A percentile compares a stretch with the other conserved stretches of the same genome.
Conservation (phyloP, 2,797 vertebrate species). For the Dallia pectoralis region DNA sequence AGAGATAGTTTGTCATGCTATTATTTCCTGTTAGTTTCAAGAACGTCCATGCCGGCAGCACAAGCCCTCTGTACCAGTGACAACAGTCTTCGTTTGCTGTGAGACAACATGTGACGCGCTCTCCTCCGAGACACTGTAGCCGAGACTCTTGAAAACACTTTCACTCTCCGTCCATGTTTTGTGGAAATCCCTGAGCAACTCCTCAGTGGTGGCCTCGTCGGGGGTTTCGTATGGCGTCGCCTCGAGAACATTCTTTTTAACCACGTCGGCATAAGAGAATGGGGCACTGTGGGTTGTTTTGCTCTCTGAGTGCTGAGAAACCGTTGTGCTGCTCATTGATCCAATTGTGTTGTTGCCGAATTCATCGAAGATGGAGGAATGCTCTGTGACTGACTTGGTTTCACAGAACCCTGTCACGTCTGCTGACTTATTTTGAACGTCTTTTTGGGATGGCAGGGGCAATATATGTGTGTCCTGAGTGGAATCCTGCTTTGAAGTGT, state of each 20-base stretch:
- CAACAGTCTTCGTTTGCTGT: conserved; percentile 70
- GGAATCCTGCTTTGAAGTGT: conserved; percentile 67
- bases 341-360: conserved; percentile 72
- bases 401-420: conserved; percentile 69
- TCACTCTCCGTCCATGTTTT: conserved; percentile 87
- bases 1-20: conserved; percentile 39
- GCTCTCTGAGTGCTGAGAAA: conserved; percentile 69
- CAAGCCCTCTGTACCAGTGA: conserved; percentile 76
- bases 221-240: conserved; percentile 61
- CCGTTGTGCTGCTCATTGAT: conserved; percentile 63
- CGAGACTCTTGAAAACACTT: conserved; percentile 81
- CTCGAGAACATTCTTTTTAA: conserved; percentile 78
- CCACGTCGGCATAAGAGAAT: conserved; percentile 88
- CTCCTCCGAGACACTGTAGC: conserved; percentile 78
- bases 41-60: conserved; percentile 65
- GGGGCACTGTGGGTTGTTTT: conserved; percentile 61
- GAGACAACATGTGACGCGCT: conserved; percentile 67
- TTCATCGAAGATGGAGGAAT: conserved; percentile 73
- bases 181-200: conserved; percentile 82
- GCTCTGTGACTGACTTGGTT: conserved; percentile 69
- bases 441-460: conserved; percentile 53
- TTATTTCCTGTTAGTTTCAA: conserved; percentile 51
- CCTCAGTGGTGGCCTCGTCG: conserved; percentile 73
- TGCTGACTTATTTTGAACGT: conserved; percentile 54
- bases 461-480: conserved; percentile 60